Base-by-base conservation (phyloP, 2,797 vertebrate genomes). In the Chrysocyon brachyurus region DNA sequence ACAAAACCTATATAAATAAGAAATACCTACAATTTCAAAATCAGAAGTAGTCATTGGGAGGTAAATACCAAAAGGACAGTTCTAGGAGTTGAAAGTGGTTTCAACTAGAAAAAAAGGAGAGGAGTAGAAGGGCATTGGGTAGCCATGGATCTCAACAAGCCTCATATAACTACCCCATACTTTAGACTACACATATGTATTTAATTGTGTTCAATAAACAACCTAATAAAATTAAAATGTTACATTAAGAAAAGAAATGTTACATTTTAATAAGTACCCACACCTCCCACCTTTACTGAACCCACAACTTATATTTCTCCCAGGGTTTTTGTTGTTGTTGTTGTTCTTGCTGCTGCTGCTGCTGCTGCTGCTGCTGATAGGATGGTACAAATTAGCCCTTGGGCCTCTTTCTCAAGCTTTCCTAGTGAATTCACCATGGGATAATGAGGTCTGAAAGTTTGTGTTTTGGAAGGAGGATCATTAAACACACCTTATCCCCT, bases 161-260 rank as follows among this genome's bases (percentile, higher is more conserved):
- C 21, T 66, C 52, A 8, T 46, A 33, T 1, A 36, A 12, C 63
- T 56, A 17, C 10, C 66, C 33, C 36, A 9, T 19, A 28, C 36
- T 59, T 91, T 8, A 72, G 26, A 64, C n/a, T 28, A 6, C 16
- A 36, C 5, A 24, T 26, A 40, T 52, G n/a, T 54, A 16, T 52
- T 46, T 75, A 70, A 63, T 24, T 87, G 15, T 91, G 28, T 88
- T 79, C n/a, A 57, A 57, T 52, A 94, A 83, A 59, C 64, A 84
- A 72, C 9, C 4, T 87, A 68, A 36, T 83, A 82, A 93, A 83
- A 64, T 40, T 49, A 14, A 93, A 77, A 83, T 36, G 87, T 95
- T 78, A 77, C 24, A 56, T 70, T 49, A 59, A 89, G 24, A 54
- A 90, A 79, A 86, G 5, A 82, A 36, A 15, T 52, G 66, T 49